Conservation (phyloP, 2,797 vertebrate genomes). For the Podarcis siculus region DNA sequence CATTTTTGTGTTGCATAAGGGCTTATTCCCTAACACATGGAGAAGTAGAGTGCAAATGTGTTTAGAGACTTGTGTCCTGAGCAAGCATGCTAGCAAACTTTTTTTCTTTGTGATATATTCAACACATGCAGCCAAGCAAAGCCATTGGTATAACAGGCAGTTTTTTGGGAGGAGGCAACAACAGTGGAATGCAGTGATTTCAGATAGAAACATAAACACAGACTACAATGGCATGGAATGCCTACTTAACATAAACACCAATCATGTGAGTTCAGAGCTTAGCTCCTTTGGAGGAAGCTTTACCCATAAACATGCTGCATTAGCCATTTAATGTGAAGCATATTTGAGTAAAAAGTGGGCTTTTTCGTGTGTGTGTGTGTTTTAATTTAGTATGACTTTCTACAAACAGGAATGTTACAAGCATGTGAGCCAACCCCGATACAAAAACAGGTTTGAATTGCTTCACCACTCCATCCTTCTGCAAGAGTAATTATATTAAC, state of each 20-base stretch:
- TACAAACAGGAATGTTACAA: constrained; percentile 62
- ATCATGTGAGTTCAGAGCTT: constrained; percentile 67
- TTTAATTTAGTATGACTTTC: constrained; percentile 39
- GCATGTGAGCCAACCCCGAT: constrained; percentile 58
- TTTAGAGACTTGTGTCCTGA: not conserved
- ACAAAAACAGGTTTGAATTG: constrained; percentile 45
- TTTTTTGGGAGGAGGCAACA: constrained; percentile 57
- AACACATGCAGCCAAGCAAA: not conserved
- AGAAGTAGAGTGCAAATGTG: not conserved
- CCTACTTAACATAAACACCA: constrained; percentile 67
- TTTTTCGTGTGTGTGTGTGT: not conserved
- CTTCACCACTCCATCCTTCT: constrained; percentile 56
- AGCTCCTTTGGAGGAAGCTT: constrained; percentile 72
- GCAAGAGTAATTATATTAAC: constrained; percentile 40
- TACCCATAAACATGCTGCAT: constrained; percentile 73
- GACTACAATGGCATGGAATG: constrained; percentile 57
- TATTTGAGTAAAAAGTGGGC: constrained; percentile 69
- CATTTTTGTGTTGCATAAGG: not conserved
- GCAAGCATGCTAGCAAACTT: not conserved
- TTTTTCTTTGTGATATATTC: not conserved
- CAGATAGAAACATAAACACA: constrained; percentile 62
- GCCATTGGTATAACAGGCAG: not conserved
- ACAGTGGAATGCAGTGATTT: constrained; percentile 60
- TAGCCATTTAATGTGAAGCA: constrained; percentile 78
- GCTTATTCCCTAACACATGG: not conserved